phyloP scores from a whole-genome alignment of 2,113 vertebrate genomes.

The Rhea americana region DNA sequence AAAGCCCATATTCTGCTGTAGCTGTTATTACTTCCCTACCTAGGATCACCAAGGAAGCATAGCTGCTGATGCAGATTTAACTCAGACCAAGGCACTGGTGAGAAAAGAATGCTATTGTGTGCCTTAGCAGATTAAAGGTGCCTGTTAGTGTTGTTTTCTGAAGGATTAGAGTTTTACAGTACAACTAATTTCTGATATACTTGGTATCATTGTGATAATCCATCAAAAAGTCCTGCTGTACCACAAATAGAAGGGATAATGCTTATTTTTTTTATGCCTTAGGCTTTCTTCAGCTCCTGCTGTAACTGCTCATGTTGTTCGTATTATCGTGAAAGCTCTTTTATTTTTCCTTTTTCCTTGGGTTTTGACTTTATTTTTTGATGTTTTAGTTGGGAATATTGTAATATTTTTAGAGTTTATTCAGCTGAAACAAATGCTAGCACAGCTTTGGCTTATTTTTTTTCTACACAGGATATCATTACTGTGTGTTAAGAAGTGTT shows the following conservation, averaged over 20 bases:
- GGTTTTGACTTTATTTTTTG: not conserved
- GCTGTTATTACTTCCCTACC: not conserved
- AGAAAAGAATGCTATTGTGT: not conserved
- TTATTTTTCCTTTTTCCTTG: not conserved
- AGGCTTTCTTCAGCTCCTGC: not conserved
- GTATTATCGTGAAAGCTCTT: not conserved
- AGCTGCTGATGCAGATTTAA: not conserved
- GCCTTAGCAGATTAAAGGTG: not conserved
- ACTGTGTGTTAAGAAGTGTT: not conserved
- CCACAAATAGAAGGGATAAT: not conserved
- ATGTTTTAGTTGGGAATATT: not conserved
- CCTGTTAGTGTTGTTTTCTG: not conserved
- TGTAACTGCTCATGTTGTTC: not conserved
- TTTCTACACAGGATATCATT: not conserved
- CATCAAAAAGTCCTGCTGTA: not conserved
- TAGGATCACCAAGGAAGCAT: not conserved
- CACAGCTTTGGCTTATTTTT: not conserved
- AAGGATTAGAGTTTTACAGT: not conserved
- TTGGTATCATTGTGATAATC: not conserved
- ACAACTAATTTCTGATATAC: not conserved
- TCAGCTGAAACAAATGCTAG: not conserved
- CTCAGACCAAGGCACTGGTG: not conserved
- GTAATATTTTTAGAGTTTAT: not conserved
- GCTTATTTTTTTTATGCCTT: not conserved
- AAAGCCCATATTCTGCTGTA: not conserved